Base-by-base conservation (phyloP, 2,797 vertebrate species). In the Clarias laeviceps region DNA sequence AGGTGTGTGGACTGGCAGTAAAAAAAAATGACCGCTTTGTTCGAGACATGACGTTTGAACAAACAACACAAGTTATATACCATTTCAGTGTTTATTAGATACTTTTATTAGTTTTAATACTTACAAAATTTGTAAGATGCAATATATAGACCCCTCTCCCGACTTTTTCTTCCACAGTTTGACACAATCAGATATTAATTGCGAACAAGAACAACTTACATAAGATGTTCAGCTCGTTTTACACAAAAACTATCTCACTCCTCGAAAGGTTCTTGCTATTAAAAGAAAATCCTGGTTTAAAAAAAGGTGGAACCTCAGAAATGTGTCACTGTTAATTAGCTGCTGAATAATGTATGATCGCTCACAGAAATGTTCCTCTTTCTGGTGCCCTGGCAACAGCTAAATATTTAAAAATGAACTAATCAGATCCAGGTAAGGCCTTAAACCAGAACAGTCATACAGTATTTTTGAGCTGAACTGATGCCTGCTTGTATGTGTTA, bases 391-490 rank as follows among this genome's bases (percentile, higher is more conserved):
- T 40, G 37, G 77, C 27, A 59, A 74, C 76, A 22, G 68, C 68
- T 87, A 80, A 83, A 83, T 87, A 70, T 84, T 84, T 87, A 59
- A 87, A 87, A 69, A 65, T 78, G 37, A 61, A 18, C 65, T 87
- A 80, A 74, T 74, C 17, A 61, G 68, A 66, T 40, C 24, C 78
- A 85, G 61, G 57, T 18, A 61, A 65, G 78, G 14, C 15, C 5
- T 73, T 15, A 8, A 62, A 40, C 14, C 34, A n/a, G 8, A 40
- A 62, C 56, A 62, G 22, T 22, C 12, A 12, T 14, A 32, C n/a
- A 5, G 37, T 40, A 40, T n/a, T 40, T 78, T 34, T 24, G 20
- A 77, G 74, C 37, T 40, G 37, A 59, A 77, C 24, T 22, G 54
- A 74, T 2, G 2, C 15, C 15, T 54, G 72, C n/a, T 56, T n/a